Evolutionary conservation across 2,888 invertebrate species (phyloP).

Genomic region (Ganaspis brasiliensis): DNA sequence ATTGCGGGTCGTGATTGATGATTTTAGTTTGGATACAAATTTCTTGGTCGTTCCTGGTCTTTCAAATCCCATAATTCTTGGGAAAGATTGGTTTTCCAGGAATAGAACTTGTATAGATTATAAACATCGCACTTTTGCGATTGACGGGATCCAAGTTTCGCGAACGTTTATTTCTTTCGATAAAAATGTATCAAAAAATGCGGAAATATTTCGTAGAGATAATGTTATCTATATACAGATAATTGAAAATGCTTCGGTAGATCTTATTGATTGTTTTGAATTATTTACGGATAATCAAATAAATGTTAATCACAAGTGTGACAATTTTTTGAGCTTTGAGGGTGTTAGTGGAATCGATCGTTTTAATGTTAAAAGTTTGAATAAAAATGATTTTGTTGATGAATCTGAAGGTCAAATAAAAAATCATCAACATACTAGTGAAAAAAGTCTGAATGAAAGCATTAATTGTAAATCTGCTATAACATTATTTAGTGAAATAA

Average conservation of each 20-base stretch:
- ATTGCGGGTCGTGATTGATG: constrained; percentile 44
- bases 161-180: not conserved
- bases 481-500: too few relatives aligned
- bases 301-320: too few relatives aligned
- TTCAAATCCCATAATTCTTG: constrained; percentile 46
- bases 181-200: constrained; percentile 20
- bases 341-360: too few relatives aligned
- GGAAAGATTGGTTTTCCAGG: constrained; percentile 51
- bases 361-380: too few relatives aligned
- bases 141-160: constrained; percentile 3
- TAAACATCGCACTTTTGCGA: not conserved
- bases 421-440: too few relatives aligned
- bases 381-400: too few relatives aligned
- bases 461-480: too few relatives aligned
- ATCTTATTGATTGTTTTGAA: too few relatives aligned
- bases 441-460: too few relatives aligned
- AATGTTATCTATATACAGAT: constrained; percentile 44
- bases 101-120: constrained; percentile 44
- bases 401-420: too few relatives aligned
- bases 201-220: not conserved
- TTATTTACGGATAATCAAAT: too few relatives aligned
- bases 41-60: constrained; percentile 47
- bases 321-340: too few relatives aligned
- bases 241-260: not conserved
- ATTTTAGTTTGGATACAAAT: not conserved